Evolutionary conservation across 2,888 invertebrate genomes (phyloP).

Genomic region (Disparrhopalites patrizii): DNA sequence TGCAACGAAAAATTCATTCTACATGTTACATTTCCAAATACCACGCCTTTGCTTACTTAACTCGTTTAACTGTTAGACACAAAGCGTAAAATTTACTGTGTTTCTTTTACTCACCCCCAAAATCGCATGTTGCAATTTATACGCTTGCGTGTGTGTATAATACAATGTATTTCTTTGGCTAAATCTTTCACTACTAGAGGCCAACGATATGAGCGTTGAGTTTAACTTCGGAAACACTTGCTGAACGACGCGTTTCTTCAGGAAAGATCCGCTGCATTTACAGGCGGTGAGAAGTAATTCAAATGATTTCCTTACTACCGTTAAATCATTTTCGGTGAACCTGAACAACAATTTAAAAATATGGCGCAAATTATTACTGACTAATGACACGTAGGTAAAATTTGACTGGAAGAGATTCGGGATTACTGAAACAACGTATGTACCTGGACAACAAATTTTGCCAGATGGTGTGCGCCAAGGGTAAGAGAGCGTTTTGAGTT

Average conservation of each 20-base stretch:
- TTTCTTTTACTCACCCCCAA: conserved; percentile 32
- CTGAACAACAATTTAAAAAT: conserved; percentile 23
- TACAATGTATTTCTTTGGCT: conserved; percentile 38
- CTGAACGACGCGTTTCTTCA: conserved; percentile 41
- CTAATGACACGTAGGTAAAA: background rate
- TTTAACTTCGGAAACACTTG: conserved; percentile 45
- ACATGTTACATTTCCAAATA: background rate
- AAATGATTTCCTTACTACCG: conserved; percentile 43
- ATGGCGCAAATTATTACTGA: too few species aligned
- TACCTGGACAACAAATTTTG: conserved; percentile 43
- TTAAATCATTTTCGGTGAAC: conserved; percentile 40
- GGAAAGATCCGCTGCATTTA: conserved; percentile 34
- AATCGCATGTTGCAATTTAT: conserved; percentile 43
- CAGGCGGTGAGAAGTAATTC: conserved; percentile 37
- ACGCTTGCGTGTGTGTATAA: conserved; percentile 45
- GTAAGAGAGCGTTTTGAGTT: conserved; percentile 38
- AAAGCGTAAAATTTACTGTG: background rate
- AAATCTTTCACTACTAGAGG: conserved; percentile 33
- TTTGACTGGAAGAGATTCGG: background rate
- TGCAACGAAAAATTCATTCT: conserved; percentile 10
- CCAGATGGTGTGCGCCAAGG: conserved; percentile 44
- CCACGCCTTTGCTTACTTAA: background rate
- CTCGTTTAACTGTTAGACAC: too few species aligned
- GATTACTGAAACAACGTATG: background rate
- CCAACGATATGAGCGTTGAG: conserved; percentile 30